Base-by-base conservation (phyloP, 23 tunicate species). In the Ascidia mentula region DNA sequence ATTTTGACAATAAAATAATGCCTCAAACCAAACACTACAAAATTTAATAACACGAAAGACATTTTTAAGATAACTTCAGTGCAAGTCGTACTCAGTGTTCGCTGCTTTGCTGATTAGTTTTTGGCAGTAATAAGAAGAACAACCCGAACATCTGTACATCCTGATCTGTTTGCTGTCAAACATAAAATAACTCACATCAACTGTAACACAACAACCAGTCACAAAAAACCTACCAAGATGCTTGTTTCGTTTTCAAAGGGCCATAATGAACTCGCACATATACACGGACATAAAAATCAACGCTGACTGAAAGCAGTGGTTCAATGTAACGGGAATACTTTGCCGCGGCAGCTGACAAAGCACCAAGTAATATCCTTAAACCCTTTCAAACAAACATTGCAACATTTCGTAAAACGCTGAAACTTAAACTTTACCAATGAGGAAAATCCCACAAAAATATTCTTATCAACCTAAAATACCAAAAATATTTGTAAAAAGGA, bases 261-360 rank as follows among this genome's bases (percentile, higher is more conserved):
- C 91, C 91, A 46, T 86, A 83, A 70, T 83, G 94, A 38, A 95
- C 96, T 35, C 84, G 85, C 0, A 95, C 99, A 75, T 86, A 95
- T 28, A 90, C 86, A 31, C 99, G 82, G 39, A 95, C 83, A 69
- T 89, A 95, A 71, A 90, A 95, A 72, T 95, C 99, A 59, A 95
- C 82, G 40, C 91, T 86, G 72, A 95, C 74, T 6, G 96, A 86
- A 7, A 95, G 6, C 34, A 95, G 76, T 0, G 99, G 99, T 45
- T 82, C 99, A 1, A 95, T 95, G 75, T 95, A 95, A 30, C 99
- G 74, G 0, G 86, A 72, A 87, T 95, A 90, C 26, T 92, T 45
- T 35, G 85, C 85, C 4, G 99, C 99, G 59, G 79, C 82, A 0
- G 83, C 45, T 46, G 95, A 96, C 5, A 95, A 82, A 12, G 96